Base-by-base conservation (phyloP, 1,140 invertebrate genomes). In the Ceratosolen fusciceps region DNA sequence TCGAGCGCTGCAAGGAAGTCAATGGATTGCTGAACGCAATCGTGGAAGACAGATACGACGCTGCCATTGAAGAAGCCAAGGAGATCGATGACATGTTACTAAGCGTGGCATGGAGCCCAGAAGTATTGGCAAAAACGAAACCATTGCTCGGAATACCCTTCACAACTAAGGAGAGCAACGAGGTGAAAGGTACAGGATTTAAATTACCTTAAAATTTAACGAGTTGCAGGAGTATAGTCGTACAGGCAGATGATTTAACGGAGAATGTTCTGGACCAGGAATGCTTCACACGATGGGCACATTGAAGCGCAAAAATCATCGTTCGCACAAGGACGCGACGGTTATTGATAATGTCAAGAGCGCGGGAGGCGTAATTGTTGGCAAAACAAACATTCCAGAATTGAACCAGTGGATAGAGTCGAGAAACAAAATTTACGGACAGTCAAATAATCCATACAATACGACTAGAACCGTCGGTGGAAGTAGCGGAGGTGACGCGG, bases 361-460 rank as follows among this genome's bases (percentile, higher is more conserved):
- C 56, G 94, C 96, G 60, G 97, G 98, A 39, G 96, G 93, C 58
- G 98, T 99, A 84, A 93, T 96, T 1, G 89, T 98, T 7, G 96
- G 93, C n/a, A 94, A 97, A 72, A 98, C 97, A 21, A 99, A 99
- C 90, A 93, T 98, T 52, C 97, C 98, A 0, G 97, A 99, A 90
- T 90, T 98, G 1, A 94, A 93, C 90, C 91, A 93, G 84, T 97
- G 96, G 96, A 93, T 93, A 84, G 98, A 99, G 88, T 95, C 95
- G 0, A 92, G 94, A 74, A 99, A 99, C 90, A 96, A 96, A 90
- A 89, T 98, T 56, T 96, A 96, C 86, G 98, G 98, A 39, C 93
- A 96, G 81, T 97, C 98, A 0, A 94, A 93, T 80, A 99, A 99
- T 92, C 97, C 98, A 0, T 98, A 99, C 87, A 93, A 98, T 88